Base-by-base conservation (phyloP, 2,113 vertebrate genomes). In the Dicaeum eximium region DNA sequence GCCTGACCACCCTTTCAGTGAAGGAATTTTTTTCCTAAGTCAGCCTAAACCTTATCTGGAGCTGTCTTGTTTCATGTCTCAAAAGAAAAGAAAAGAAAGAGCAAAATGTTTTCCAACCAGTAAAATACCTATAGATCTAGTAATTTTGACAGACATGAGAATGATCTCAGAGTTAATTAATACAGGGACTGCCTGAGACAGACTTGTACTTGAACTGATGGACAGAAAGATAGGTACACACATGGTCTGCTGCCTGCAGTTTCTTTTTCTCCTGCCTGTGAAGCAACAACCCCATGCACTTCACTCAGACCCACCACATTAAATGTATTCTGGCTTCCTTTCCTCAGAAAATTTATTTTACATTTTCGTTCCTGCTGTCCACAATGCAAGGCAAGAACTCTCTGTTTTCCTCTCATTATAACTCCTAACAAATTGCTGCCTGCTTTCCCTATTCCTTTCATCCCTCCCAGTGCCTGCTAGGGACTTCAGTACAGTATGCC, bases 401-500 rank as follows among this genome's bases (percentile, higher is more conserved):
- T 50, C 8, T 73, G 2, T 42, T 79, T 56, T 79, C 7, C 1
- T 79, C 38, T 67, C 6, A 38, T 94, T 67, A 11, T 48, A 57
- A 31, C 22, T 64, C 9, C 7, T 30, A 42, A 44, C 1, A 69
- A 27, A 54, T 37, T 19, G 9, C 7, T 7, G 37, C 14, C 8
- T 74, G 7, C 21, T 79, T 88, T 25, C 7, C 40, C 8, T 35
- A 9, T 3, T 58, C 21, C 3, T 62, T 75, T 21, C 14, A 11
- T 38, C 11, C 51, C 21, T 66, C 7, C 6, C 27, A 44, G 14
- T 31, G 37, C 44, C 44, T 74, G 21, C 33, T 18, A 42, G 56
- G 8, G 6, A 21, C 7, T 66, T 92, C 23, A 15, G 11, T 58
- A 7, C 9, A 2, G 0, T n/a, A 10, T 1, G 1, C 2, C 11